These are phyloP conservation scores for Notamacropus eugenii DNA, from an alignment of 2,797 vertebrate species.

Conservation along the genomic window DNA sequence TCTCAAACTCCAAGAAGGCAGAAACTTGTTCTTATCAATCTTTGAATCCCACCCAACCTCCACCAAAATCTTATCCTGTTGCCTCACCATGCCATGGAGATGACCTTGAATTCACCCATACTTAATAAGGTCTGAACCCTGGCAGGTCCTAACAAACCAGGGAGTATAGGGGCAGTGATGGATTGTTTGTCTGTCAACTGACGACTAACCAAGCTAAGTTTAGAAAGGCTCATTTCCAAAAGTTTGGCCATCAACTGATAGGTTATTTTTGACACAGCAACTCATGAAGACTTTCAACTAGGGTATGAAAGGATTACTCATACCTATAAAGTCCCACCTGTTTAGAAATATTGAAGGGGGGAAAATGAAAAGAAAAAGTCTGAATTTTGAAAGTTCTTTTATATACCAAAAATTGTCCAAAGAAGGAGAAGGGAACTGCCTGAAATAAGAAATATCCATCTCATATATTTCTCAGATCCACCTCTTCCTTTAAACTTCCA, in stretches of 20 bases:
- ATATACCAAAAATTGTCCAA: not conserved
- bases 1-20: not conserved
- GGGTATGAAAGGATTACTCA: not conserved
- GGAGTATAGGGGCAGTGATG: not conserved
- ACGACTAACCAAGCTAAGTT: not conserved
- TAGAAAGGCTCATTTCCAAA: constrained; percentile 1
- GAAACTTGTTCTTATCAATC: not conserved
- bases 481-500: not conserved
- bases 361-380: not conserved
- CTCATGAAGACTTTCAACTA: not conserved
- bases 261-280: not conserved
- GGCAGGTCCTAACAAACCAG: not conserved
- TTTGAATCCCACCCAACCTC: not conserved
- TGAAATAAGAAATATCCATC: not conserved
- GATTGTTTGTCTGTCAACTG: not conserved
- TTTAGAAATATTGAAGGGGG: not conserved
- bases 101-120: not conserved
- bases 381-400: not conserved
- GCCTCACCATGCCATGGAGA: not conserved
- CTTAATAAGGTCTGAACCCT: not conserved
- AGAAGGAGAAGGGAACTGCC: not conserved
- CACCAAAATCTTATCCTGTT: not conserved
- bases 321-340: constrained; percentile 1
- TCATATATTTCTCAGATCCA: not conserved
- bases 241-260: not conserved